Base-by-base conservation (phyloP, 2,113 vertebrate genomes). In the Phrynocephalus versicolor region DNA sequence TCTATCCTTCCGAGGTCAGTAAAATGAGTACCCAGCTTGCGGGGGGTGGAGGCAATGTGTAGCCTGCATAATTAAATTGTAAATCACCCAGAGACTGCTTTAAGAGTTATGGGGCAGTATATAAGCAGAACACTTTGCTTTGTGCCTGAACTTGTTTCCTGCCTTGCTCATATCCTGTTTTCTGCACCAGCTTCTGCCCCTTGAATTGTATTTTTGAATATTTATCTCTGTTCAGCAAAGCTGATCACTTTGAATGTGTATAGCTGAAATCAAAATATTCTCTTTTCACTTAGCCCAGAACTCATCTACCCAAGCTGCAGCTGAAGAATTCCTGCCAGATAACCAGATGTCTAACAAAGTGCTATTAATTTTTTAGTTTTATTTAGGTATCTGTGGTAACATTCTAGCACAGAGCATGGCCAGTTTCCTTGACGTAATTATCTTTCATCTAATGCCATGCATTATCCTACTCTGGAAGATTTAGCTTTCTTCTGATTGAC, bases 401-500 rank as follows among this genome's bases (percentile, higher is more conserved):
- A 73, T 39, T 55, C 6, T 37, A 19, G 51, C 45, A 9, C 62
- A 51, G 33, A 70, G 14, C 1, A 25, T 19, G n/a, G 33, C 25
- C 69, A 51, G 25, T 30, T 76, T 58, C 33, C 30, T 7, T n/a
- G 57, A 55, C 8, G 15, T 37, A 35, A 58, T 69, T 85, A 23
- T 37, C 45, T 84, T 84, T 85, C 74, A 85, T 77, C 45, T 27
- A 14, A 69, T 84, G 62, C n/a, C 45, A 57, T 69, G 51, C 45
- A 69, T 69, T 39, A 77, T 30, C 51, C 15, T 37, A 69, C 33
- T 39, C 30, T 1, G 51, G 51, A 19, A 58, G 3, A 51, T n/a
- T 37, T 1, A 33, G 0, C 13, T 0, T n/a, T 71, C 13, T 12
- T 13, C 0, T 0, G 8, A 39, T 55, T 62, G 21, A 39, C 18